Conservation (phyloP, 2,113 vertebrate genomes). For the Eidolon helvum region DNA sequence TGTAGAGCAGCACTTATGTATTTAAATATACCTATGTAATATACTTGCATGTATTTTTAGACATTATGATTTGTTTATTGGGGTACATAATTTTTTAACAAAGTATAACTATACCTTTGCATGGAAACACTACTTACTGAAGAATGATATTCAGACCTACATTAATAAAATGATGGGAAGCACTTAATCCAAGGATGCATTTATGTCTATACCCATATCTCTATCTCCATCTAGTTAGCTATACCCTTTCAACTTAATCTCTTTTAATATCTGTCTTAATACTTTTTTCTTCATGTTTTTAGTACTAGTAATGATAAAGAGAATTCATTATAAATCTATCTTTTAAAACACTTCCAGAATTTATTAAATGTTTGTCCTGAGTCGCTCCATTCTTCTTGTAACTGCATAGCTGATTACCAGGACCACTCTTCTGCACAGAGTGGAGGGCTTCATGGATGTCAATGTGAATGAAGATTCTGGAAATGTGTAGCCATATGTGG, state of each 20-base stretch:
- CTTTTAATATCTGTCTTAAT: not conserved
- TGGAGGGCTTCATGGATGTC: too few species aligned
- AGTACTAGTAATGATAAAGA: not conserved
- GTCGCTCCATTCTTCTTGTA: not conserved
- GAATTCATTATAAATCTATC: not conserved
- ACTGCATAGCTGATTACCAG: too few species aligned
- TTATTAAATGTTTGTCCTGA: not conserved
- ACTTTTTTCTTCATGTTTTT: not conserved
- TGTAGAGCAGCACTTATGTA: not conserved
- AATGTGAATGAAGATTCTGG: not conserved
- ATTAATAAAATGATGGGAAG: not conserved
- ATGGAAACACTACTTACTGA: not conserved
- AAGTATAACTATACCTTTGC: not conserved
- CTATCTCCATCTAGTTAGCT: not conserved
- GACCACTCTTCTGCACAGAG: not conserved
- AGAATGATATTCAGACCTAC: not conserved
- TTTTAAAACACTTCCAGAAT: not conserved
- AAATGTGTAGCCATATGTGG: too few species aligned
- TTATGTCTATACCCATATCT: not conserved
- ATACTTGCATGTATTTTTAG: not conserved
- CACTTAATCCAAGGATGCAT: not conserved
- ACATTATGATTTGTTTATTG: not conserved
- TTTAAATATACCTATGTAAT: not conserved
- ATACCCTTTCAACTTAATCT: not conserved
- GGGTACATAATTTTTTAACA: not conserved